phyloP scores from a whole-genome alignment of 2,888 invertebrate genomes.

The Drosophila pseudotakahashii region DNA sequence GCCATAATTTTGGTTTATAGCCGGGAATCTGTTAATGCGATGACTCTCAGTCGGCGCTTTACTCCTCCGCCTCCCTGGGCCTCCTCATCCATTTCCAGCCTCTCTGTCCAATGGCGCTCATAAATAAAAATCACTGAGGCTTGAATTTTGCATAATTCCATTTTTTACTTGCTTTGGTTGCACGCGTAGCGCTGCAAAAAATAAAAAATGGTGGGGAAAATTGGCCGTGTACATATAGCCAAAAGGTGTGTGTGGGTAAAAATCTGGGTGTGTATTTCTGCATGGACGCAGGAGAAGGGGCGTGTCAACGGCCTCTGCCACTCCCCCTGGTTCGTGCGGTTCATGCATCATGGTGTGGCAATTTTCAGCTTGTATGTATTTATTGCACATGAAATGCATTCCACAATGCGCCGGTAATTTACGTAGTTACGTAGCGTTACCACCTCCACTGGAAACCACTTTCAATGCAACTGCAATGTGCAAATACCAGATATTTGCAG shows the following conservation, averaged over 20 bases:
- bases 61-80: background rate
- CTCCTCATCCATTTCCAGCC: constrained; percentile 22
- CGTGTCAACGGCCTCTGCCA: constrained; percentile 29
- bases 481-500: constrained; percentile 19
- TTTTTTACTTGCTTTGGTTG: constrained; percentile 38
- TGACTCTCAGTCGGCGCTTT: constrained; percentile 42
- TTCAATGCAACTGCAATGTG: constrained; percentile 14
- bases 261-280: constrained; percentile 1
- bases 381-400: constrained; percentile 54
- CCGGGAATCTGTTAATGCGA: constrained; percentile 74
- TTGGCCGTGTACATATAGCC: constrained; percentile 50
- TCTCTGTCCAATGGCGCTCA: constrained; percentile 46
- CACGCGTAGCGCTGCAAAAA: constrained; percentile 26
- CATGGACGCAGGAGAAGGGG: constrained; percentile 20
- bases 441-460: constrained; percentile 1
- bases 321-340: background rate
- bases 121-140: constrained; percentile 76
- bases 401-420: constrained; percentile 50
- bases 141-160: constrained; percentile 71
- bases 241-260: constrained; percentile 21
- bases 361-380: constrained; percentile 36
- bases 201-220: constrained; percentile 57
- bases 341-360: constrained; percentile 39
- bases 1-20: constrained; percentile 74
- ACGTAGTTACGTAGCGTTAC: constrained; percentile 1